A percentile compares a stretch with the other conserved stretches of the same genome.
phyloP scores from a whole-genome alignment of 1,140 invertebrate genomes.

The Daktulosphaira vitifoliae region DNA sequence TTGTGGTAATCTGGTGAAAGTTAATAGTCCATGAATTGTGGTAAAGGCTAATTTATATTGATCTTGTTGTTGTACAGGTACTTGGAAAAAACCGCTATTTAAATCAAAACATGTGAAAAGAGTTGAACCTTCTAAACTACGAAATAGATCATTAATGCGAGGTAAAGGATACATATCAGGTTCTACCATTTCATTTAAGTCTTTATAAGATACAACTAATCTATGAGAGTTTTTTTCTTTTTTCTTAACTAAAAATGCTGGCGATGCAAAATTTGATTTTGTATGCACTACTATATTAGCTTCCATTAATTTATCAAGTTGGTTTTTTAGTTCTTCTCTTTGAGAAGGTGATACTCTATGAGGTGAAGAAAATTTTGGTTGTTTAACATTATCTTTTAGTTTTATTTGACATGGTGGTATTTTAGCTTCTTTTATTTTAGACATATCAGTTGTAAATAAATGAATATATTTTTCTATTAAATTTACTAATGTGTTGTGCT shows the following conservation, averaged over 20 bases:
- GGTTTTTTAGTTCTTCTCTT: neutral
- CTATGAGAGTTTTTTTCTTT: constrained; percentile 36
- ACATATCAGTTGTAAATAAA: neutral
- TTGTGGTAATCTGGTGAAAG: neutral
- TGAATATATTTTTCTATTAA: neutral
- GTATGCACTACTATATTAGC: neutral
- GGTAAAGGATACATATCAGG: constrained; percentile 46
- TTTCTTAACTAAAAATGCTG: neutral
- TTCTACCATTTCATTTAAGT: constrained; percentile 37
- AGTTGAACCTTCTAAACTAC: constrained; percentile 40
- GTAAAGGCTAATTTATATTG: constrained; percentile 29
- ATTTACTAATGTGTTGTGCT: neutral
- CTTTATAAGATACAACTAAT: constrained; percentile 38
- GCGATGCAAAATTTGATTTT: neutral
- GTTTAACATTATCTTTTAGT: neutral
- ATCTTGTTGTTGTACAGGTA: constrained; percentile 42
- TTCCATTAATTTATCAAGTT: neutral
- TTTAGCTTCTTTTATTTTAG: neutral
- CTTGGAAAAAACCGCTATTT: constrained; percentile 47
- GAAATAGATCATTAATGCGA: constrained; percentile 45
- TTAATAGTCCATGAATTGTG: neutral
- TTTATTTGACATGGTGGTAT: neutral
- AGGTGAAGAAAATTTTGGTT: neutral
- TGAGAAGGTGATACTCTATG: neutral
- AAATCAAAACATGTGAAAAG: constrained; percentile 47